Evolutionary conservation across 2,888 invertebrate genomes (phyloP).

Genomic region (Leptopterna dolabrata): DNA sequence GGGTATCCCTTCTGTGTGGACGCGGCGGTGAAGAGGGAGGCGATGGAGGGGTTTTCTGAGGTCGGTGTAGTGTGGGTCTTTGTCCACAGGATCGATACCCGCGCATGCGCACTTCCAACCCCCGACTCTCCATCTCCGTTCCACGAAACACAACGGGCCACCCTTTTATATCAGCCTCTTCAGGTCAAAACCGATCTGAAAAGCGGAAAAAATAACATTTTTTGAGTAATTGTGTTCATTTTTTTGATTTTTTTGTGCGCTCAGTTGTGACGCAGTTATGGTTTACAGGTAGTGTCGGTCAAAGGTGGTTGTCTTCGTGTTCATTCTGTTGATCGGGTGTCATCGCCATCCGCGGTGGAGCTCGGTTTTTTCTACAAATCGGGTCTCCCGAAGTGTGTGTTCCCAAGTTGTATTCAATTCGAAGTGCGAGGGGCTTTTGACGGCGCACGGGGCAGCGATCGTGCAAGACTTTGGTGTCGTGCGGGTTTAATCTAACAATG

Average conservation of each 20-base stretch:
- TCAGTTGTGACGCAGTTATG: background rate
- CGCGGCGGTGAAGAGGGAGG: background rate
- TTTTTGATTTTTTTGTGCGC: background rate
- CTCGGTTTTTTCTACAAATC: background rate
- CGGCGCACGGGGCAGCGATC: background rate
- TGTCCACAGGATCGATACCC: constrained; percentile 57
- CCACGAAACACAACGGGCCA: constrained; percentile 29
- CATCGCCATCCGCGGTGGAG: background rate
- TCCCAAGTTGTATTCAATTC: background rate
- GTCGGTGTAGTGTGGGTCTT: constrained; percentile 54
- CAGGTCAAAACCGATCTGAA: constrained; percentile 31
- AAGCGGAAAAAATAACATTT: background rate
- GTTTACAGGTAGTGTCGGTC: background rate
- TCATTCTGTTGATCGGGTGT: background rate
- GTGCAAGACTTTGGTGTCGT: background rate
- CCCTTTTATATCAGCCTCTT: constrained; percentile 44
- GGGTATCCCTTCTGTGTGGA: constrained; percentile 8
- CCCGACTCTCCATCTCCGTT: constrained; percentile 1
- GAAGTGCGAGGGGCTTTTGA: background rate
- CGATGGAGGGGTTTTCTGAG: constrained; percentile 12
- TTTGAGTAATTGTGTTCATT: background rate
- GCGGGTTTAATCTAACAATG: background rate
- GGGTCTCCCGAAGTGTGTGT: background rate
- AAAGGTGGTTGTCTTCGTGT: too few relatives aligned
- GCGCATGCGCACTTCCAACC: constrained; percentile 52